Conservation (phyloP, 2,888 invertebrate species). For the Tetheella fluctuosa region DNA sequence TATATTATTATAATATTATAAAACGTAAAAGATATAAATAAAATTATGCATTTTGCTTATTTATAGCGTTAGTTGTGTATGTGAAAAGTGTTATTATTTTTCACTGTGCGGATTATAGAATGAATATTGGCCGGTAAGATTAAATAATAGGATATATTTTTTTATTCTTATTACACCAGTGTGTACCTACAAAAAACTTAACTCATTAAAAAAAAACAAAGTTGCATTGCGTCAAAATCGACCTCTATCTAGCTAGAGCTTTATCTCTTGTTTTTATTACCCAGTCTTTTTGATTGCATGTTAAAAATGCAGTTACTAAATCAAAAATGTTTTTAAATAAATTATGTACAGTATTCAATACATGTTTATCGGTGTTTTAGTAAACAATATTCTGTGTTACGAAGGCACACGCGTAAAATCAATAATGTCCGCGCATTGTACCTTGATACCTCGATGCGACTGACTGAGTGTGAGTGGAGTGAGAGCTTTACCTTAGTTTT, state of each 20-base stretch:
- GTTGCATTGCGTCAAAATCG: not conserved
- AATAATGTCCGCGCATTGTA: conserved; percentile 73
- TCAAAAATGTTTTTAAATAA: conserved; percentile 20
- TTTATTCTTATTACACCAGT: conserved; percentile 48
- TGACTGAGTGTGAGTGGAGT: no score
- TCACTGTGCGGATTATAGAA: conserved; percentile 30
- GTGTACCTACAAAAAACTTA: not conserved
- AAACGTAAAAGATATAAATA: conserved; percentile 29
- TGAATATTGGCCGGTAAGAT: conserved; percentile 32
- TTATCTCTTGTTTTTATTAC: not conserved
- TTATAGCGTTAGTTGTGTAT: conserved; percentile 70
- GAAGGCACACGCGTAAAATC: conserved; percentile 67
- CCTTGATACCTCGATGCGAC: conserved; percentile 23
- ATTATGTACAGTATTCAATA: conserved; percentile 24
- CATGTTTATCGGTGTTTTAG: conserved; percentile 42
- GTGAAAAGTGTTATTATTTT: conserved; percentile 41
- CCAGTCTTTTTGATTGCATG: conserved; percentile 18
- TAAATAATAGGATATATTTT: conserved; percentile 28
- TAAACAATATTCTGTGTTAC: conserved; percentile 53
- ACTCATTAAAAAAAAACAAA: not conserved
- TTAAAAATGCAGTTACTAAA: conserved; percentile 18
- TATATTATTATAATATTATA: conserved; percentile 58
- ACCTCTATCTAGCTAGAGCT: not conserved
- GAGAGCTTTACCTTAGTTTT: conserved; percentile 31
- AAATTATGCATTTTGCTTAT: conserved; percentile 62